Conservation (phyloP, 2,888 invertebrate genomes). For the Caenorhabditis wallacei region DNA sequence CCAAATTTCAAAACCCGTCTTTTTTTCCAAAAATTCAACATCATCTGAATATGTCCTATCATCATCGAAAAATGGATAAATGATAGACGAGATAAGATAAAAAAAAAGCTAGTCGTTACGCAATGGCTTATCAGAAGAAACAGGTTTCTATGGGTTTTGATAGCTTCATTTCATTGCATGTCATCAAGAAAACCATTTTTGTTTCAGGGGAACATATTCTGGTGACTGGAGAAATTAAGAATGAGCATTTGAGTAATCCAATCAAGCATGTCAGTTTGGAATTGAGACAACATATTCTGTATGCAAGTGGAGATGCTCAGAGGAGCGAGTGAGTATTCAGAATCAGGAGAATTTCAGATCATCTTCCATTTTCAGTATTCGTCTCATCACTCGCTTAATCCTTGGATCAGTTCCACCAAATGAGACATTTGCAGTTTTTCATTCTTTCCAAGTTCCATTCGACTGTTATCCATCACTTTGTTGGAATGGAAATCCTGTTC, state of each 20-base stretch:
- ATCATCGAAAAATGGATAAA: constrained; percentile 26
- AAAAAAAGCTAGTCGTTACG: constrained; percentile 22
- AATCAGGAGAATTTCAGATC: background rate
- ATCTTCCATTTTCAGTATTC: constrained; percentile 25
- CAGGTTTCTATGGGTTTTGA: background rate
- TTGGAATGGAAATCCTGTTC: constrained; percentile 61
- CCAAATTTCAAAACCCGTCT: constrained; percentile 24
- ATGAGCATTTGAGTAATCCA: constrained; percentile 50
- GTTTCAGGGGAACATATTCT: constrained; percentile 70
- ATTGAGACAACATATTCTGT: constrained; percentile 65
- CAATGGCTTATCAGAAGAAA: constrained; percentile 16
- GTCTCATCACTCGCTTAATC: constrained; percentile 48
- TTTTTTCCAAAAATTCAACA: constrained; percentile 15
- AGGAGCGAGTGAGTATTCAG: constrained; percentile 64
- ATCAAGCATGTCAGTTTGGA: constrained; percentile 69
- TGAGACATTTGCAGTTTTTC: constrained; percentile 54
- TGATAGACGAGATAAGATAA: constrained; percentile 33
- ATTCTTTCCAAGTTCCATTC: constrained; percentile 57
- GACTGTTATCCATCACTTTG: constrained; percentile 62
- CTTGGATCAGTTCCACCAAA: constrained; percentile 55
- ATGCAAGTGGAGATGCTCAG: constrained; percentile 65
- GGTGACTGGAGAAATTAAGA: constrained; percentile 66
- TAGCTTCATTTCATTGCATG: too few species aligned
- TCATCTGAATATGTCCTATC: background rate
- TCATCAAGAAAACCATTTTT: background rate